Percentiles rank a stretch among this genome's conserved stretches.
Evolutionary conservation across 2,888 invertebrate genomes (phyloP).

Genomic region (Crossocerus cetratus): DNA sequence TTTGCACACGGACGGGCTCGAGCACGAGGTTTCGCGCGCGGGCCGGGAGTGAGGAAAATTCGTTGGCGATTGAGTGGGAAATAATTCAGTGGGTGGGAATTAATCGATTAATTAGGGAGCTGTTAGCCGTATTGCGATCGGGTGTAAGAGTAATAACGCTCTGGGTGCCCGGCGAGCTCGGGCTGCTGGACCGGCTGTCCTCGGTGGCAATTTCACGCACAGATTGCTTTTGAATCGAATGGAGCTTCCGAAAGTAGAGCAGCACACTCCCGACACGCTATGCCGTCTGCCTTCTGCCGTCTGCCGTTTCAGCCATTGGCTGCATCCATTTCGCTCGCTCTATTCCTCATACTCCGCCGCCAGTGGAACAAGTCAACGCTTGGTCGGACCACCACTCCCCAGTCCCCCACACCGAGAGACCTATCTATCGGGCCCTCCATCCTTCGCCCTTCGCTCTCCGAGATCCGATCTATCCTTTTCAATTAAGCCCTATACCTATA

Average conservation of each 20-base stretch:
- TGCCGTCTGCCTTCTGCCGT: neutral
- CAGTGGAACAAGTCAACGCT: slow-evolving; percentile 8
- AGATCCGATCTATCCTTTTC: too few species aligned
- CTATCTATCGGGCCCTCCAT: too few species aligned
- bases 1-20: too few species aligned
- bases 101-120: slow-evolving; percentile 62
- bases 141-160: slow-evolving; percentile 52
- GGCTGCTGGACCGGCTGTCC: slow-evolving; percentile 17
- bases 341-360: neutral
- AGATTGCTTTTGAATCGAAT: slow-evolving; percentile 57
- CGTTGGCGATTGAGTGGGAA: neutral
- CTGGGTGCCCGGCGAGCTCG: slow-evolving; percentile 41
- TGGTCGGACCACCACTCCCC: neutral
- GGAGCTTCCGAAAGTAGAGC: slow-evolving; percentile 42
- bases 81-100: slow-evolving; percentile 50
- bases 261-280: slow-evolving; percentile 26
- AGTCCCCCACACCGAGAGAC: too few species aligned
- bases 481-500: too few species aligned
- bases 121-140: slow-evolving; percentile 45
- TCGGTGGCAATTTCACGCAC: slow-evolving; percentile 52
- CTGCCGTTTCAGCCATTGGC: slow-evolving; percentile 7
- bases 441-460: too few species aligned
- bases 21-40: slow-evolving; percentile 1
- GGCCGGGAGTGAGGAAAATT: neutral
- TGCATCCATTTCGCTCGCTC: neutral